Conservation (phyloP, 30 jellyfish, hydroid and myxozoan genomes). For the Nemopilema nomurai region DNA sequence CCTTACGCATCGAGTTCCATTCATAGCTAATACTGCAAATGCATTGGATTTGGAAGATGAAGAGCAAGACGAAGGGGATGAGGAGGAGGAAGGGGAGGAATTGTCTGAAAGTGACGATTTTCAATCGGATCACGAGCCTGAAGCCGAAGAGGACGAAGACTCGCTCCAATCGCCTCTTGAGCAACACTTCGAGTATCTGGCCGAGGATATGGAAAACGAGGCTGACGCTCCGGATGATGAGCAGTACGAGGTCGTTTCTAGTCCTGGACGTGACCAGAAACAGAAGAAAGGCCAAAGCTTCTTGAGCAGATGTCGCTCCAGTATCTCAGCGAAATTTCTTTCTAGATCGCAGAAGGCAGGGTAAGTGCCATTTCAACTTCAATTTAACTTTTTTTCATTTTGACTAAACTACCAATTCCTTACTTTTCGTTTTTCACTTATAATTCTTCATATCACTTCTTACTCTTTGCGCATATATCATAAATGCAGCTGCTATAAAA, state of each 20-base stretch:
- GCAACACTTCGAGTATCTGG: constrained; percentile 92
- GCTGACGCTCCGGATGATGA: constrained; percentile 15
- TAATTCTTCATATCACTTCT: no score
- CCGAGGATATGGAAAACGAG: constrained; percentile 20
- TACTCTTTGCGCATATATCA: no score
- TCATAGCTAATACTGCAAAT: constrained; percentile 16
- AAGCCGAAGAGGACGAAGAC: constrained; percentile 62
- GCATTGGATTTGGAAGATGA: constrained; percentile 57
- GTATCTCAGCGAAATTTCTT: constrained; percentile 94
- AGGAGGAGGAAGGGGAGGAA: constrained; percentile 49
- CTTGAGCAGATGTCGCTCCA: constrained; percentile 74
- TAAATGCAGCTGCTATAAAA: no score
- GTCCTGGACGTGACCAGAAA: constrained; percentile 18
- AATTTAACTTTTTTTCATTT: no score
- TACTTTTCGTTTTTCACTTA: no score
- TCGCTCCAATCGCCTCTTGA: constrained; percentile 83
- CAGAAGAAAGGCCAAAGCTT: constrained; percentile 58
- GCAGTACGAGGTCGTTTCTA: constrained; percentile 13
- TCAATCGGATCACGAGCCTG: constrained; percentile 49
- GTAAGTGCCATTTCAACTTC: constrained; percentile 17
- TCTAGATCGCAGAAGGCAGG: constrained; percentile 89
- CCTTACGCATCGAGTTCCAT: not conserved
- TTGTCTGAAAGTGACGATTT: constrained; percentile 33
- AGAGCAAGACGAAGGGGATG: constrained; percentile 37
- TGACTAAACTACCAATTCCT: no score